phyloP scores from a whole-genome alignment of 2,888 invertebrate species.

The Agonum fuliginosum region DNA sequence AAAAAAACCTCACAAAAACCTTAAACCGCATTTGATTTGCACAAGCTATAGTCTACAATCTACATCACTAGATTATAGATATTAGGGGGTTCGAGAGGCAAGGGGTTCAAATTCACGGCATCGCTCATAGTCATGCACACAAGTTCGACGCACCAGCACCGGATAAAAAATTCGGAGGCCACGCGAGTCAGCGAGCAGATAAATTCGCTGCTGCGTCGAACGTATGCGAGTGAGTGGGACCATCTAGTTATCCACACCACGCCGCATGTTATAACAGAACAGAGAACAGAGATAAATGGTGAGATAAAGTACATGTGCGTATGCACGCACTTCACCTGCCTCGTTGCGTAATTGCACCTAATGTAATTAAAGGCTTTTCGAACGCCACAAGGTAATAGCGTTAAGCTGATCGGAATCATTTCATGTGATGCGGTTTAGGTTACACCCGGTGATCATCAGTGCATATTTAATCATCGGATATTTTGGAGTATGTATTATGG shows the following conservation, averaged over 20 bases:
- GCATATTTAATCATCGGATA: neutral
- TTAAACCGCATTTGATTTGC: neutral
- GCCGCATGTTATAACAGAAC: no score
- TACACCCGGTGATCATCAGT: neutral
- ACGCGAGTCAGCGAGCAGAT: conserved; percentile 42
- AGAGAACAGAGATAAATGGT: conserved; percentile 9
- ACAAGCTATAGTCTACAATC: conserved; percentile 41
- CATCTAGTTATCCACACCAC: conserved; percentile 1
- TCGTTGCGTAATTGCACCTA: conserved; percentile 18
- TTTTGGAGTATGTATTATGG: no score
- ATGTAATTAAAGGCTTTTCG: neutral
- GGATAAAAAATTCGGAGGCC: conserved; percentile 51
- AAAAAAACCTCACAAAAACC: neutral
- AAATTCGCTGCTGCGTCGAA: conserved; percentile 30
- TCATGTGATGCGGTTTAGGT: neutral
- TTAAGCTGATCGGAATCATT: neutral
- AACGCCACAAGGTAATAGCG: no score
- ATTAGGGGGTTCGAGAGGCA: neutral
- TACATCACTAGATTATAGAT: no score
- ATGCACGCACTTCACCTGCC: conserved; percentile 33
- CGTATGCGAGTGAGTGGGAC: neutral
- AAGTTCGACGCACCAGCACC: conserved; percentile 50
- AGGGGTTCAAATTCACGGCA: neutral
- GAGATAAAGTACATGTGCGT: conserved; percentile 11
- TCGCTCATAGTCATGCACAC: conserved; percentile 43